Evolutionary conservation across 1,140 invertebrate species (phyloP).

Genomic region (Microplitis demolitor): DNA sequence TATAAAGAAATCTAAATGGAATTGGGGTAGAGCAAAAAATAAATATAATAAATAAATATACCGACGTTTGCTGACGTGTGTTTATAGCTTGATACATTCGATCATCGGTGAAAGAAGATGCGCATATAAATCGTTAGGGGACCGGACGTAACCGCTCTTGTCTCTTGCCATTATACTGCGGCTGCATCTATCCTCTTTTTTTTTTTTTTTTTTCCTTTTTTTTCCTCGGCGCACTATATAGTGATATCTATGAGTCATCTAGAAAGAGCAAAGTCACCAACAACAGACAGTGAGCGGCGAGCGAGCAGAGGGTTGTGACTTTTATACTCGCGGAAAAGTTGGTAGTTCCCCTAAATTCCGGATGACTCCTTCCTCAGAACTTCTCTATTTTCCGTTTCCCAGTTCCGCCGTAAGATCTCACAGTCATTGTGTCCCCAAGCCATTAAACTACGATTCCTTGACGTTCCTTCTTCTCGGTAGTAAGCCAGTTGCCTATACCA

Average conservation of each 20-base stretch:
- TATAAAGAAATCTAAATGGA: too few species aligned
- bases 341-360: conserved; percentile 25
- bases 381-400: not conserved
- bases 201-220: not conserved
- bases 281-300: not conserved
- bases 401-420: conserved; percentile 6
- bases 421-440: conserved; percentile 26
- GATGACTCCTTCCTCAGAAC: not conserved
- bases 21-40: not conserved
- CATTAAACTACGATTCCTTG: conserved; percentile 44
- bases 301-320: not conserved
- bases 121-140: conserved; percentile 20
- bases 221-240: not conserved
- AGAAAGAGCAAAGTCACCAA: not conserved
- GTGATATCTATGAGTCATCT: conserved; percentile 37
- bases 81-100: not conserved
- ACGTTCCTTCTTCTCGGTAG: not conserved
- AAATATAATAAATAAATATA: not conserved
- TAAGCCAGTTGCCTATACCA: too few species aligned
- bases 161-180: not conserved
- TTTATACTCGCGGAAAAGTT: conserved; percentile 17
- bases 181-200: not conserved
- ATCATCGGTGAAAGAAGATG: conserved; percentile 19
- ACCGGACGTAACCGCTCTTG: not conserved
- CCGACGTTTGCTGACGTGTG: conserved; percentile 12